phyloP scores from a whole-genome alignment of 35 echinoderm and acorn worm genomes.

The Nesometra sesokonis region DNA sequence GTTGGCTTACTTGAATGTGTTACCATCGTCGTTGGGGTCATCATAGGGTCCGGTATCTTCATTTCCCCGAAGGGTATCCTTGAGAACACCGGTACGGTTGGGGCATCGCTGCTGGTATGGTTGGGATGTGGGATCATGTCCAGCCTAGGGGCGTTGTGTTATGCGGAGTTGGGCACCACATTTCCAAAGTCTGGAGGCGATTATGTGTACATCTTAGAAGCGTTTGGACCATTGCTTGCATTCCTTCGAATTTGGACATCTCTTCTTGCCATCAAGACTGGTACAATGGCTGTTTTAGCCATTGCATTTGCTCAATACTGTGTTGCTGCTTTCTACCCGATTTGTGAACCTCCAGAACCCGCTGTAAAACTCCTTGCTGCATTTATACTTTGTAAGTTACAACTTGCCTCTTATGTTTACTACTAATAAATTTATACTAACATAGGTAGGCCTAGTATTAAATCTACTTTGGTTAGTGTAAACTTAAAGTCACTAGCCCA shows the following conservation, averaged over 20 bases:
- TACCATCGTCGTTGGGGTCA: conserved; percentile 40
- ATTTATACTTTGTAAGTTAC: background rate
- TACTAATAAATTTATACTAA: too few relatives aligned
- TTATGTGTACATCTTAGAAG: conserved; percentile 54
- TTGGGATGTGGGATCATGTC: conserved; percentile 44
- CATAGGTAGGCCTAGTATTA: too few relatives aligned
- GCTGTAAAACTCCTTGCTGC: background rate
- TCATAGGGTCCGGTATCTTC: conserved; percentile 85
- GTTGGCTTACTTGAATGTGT: conserved; percentile 39
- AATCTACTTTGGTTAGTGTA: too few relatives aligned
- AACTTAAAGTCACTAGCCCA: too few relatives aligned
- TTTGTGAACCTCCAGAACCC: background rate
- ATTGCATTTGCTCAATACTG: conserved; percentile 37
- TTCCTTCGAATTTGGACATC: conserved; percentile 52
- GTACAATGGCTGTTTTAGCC: conserved; percentile 20
- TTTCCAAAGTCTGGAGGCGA: conserved; percentile 64
- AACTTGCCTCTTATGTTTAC: too few relatives aligned
- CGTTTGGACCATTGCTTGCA: conserved; percentile 24
- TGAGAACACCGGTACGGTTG: conserved; percentile 38
- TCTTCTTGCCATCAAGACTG: conserved; percentile 20
- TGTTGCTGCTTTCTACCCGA: conserved; percentile 12
- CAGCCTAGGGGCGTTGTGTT: conserved; percentile 46
- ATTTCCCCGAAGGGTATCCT: conserved; percentile 65
- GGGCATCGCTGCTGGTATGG: conserved; percentile 52
- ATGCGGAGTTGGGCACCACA: conserved; percentile 61